phyloP scores from a whole-genome alignment of 2,797 vertebrate species.

The Aldrovandia affinis region DNA sequence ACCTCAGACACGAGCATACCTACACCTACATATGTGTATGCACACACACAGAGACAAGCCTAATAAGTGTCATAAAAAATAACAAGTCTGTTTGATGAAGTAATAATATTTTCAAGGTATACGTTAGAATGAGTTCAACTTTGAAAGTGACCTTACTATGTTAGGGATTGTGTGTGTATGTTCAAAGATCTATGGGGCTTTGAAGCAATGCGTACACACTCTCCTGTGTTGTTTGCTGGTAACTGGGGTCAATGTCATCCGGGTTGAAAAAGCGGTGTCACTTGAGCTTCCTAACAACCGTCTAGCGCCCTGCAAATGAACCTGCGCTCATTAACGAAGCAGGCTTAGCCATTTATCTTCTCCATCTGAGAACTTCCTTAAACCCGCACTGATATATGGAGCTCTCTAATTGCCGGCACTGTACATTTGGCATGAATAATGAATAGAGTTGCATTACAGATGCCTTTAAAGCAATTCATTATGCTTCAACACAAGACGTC shows the following conservation, averaged over 20 bases:
- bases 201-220: not conserved
- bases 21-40: no score
- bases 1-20: no score
- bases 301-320: slow-evolving; percentile 8
- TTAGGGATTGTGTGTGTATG: not conserved
- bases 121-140: not conserved
- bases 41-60: no score
- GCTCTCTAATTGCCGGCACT: not conserved
- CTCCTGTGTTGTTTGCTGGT: not conserved
- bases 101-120: not conserved
- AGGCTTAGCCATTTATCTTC: not conserved
- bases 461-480: not conserved
- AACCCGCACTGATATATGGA: not conserved
- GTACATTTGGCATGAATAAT: slow-evolving; percentile 5
- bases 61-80: no score
- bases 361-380: not conserved
- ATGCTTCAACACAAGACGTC: not conserved
- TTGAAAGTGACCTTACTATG: not conserved
- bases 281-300: slow-evolving; percentile 14
- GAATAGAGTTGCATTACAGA: slow-evolving; percentile 7
- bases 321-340: slow-evolving; percentile 9
- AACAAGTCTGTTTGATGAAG: no score
- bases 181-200: not conserved
- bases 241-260: not conserved
- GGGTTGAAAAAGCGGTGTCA: not conserved